These are phyloP conservation scores for Pica pica DNA, from an alignment of 2,113 vertebrate species.

Conservation along the genomic window DNA sequence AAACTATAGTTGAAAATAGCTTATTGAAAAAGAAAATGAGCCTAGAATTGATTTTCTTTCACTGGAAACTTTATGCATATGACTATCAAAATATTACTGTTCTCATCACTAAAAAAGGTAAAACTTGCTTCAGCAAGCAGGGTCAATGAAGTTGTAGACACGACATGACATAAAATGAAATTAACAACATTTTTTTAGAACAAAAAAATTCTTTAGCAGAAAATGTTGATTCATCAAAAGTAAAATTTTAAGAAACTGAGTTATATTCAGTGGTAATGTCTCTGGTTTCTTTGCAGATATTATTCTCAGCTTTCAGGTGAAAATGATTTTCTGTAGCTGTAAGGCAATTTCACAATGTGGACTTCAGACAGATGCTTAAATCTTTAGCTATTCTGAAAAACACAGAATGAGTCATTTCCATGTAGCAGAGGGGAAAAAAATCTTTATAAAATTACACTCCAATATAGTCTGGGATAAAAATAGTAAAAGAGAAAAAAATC, in stretches of 20 bases:
- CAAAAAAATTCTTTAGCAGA: neutral
- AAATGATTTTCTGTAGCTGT: neutral
- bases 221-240: neutral
- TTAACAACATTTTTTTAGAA: neutral
- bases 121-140: neutral
- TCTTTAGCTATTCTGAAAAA: neutral
- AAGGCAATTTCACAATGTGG: neutral
- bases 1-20: neutral
- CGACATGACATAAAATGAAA: neutral
- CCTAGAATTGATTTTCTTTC: neutral
- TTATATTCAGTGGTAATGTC: neutral
- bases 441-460: neutral
- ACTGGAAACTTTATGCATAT: neutral
- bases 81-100: neutral
- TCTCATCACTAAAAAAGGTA: neutral
- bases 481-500: neutral
- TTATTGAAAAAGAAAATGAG: neutral
- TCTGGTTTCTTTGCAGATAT: neutral
- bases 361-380: slow-evolving; percentile 4
- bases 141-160: neutral
- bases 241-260: neutral
- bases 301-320: neutral
- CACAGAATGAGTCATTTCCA: neutral
- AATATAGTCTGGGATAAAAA: neutral
- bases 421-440: neutral